phyloP scores from a whole-genome alignment of 2,888 invertebrate genomes.

The Sminthurinus aureus region DNA sequence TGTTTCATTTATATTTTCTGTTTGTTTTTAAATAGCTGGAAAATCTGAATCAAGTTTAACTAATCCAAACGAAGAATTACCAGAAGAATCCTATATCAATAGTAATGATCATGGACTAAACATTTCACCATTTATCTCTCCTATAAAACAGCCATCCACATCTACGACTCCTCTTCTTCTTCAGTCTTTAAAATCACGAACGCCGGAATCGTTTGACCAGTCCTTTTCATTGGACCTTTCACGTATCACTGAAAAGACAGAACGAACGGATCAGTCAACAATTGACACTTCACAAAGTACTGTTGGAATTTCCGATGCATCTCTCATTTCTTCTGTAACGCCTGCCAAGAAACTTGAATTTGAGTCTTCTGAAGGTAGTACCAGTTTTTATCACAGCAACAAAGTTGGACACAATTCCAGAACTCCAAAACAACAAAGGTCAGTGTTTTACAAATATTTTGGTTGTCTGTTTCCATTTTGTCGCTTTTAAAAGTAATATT shows the following conservation, averaged over 20 bases:
- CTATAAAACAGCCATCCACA: constrained; percentile 33
- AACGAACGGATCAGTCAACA: constrained; percentile 42
- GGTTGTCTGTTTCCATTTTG: constrained; percentile 58
- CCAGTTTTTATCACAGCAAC: constrained; percentile 42
- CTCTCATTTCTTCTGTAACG: not conserved
- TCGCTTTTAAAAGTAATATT: constrained; percentile 32
- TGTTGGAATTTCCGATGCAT: constrained; percentile 12
- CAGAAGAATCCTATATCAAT: constrained; percentile 41
- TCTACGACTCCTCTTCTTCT: constrained; percentile 34
- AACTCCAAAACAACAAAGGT: constrained; percentile 50
- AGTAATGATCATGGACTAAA: constrained; percentile 1
- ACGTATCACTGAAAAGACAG: constrained; percentile 58
- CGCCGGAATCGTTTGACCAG: constrained; percentile 31
- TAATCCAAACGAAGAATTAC: constrained; percentile 47
- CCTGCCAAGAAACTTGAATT: constrained; percentile 29
- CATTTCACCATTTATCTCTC: constrained; percentile 26
- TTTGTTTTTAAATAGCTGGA: constrained; percentile 27
- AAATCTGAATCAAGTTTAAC: constrained; percentile 53
- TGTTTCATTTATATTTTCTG: constrained; percentile 7
- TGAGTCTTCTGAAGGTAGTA: constrained; percentile 24
- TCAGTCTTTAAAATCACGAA: constrained; percentile 30
- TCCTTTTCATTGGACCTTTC: constrained; percentile 49
- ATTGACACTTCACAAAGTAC: constrained; percentile 33
- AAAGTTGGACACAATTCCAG: constrained; percentile 45
- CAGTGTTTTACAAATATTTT: constrained; percentile 56